Conservation (phyloP, 37 sponge, comb jelly and placozoan genomes). For the Theonella swinhoei region DNA sequence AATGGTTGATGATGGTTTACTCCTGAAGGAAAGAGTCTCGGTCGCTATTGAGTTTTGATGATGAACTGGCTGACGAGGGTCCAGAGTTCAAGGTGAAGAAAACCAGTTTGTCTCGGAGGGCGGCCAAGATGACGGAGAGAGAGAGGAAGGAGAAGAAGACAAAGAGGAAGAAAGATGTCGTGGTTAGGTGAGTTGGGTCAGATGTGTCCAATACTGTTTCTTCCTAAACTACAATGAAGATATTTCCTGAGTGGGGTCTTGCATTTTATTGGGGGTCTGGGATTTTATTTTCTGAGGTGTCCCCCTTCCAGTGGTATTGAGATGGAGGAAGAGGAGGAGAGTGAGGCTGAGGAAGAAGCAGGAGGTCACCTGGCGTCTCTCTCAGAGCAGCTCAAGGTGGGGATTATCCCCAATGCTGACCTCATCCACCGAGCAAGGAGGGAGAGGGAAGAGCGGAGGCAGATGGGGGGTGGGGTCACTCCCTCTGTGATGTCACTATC, state of each 20-base stretch:
- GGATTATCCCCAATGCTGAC: conserved; percentile 82
- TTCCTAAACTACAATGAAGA: too few relatives aligned
- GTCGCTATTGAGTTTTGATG: conserved; percentile 60
- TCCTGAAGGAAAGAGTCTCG: background rate
- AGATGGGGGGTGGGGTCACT: conserved; percentile 10
- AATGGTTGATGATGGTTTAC: background rate
- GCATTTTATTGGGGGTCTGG: too few relatives aligned
- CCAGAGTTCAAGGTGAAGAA: conserved; percentile 65
- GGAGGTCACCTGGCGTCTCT: background rate
- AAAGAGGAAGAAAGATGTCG: background rate
- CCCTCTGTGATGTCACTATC: conserved; percentile 46
- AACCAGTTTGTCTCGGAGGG: conserved; percentile 9
- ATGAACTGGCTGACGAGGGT: conserved; percentile 54
- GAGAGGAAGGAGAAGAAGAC: conserved; percentile 9
- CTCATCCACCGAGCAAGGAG: conserved; percentile 82
- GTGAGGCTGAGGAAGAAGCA: background rate
- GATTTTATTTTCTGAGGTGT: too few relatives aligned
- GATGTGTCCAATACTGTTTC: too few relatives aligned
- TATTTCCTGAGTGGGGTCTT: too few relatives aligned
- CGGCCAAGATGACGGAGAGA: conserved; percentile 44
- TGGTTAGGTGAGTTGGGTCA: too few relatives aligned
- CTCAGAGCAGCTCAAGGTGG: conserved; percentile 25
- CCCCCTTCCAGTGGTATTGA: background rate
- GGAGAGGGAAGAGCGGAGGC: conserved; percentile 75
- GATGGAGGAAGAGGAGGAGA: conserved; percentile 25